A percentile compares a stretch with the other conserved stretches of the same genome.
These are phyloP conservation scores for Trichonephila inaurata DNA, from an alignment of 1,140 invertebrate genomes.

Conservation along the genomic window DNA sequence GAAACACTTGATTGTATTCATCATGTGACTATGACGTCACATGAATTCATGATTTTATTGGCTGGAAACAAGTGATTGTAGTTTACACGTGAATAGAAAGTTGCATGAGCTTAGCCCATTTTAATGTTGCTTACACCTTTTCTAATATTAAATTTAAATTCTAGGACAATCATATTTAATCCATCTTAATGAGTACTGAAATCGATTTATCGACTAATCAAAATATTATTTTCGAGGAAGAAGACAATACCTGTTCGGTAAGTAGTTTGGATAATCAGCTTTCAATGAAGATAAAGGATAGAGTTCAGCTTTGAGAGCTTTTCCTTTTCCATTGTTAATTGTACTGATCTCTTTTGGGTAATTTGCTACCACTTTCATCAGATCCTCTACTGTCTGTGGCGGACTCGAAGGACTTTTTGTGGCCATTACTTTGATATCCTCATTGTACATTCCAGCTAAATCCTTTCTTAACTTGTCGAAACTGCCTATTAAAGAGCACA, in stretches of 20 bases:
- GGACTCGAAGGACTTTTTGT: constrained; percentile 62
- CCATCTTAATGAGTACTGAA: too few species aligned
- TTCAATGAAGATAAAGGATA: constrained; percentile 69
- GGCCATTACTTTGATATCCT: constrained; percentile 69
- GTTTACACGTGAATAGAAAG: too few species aligned
- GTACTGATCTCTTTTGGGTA: constrained; percentile 69
- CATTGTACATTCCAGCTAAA: constrained; percentile 69
- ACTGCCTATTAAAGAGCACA: constrained; percentile 28
- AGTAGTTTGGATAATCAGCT: constrained; percentile 62
- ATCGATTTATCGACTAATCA: too few species aligned
- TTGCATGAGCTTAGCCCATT: too few species aligned
- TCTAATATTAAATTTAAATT: too few species aligned
- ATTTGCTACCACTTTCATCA: constrained; percentile 72
- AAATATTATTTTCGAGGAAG: too few species aligned
- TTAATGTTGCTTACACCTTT: too few species aligned
- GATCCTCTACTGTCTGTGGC: constrained; percentile 70
- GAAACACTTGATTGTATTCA: too few species aligned
- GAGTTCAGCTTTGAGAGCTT: constrained; percentile 71
- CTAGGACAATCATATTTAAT: too few species aligned
- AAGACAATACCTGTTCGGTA: constrained; percentile 59
- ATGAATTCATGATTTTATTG: too few species aligned
- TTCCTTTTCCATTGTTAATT: constrained; percentile 68
- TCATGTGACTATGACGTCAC: too few species aligned
- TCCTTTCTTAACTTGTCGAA: constrained; percentile 75
- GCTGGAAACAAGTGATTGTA: too few species aligned